These are phyloP conservation scores for Etheostoma nigrum DNA, from an alignment of 2,797 vertebrate genomes.

Conservation along the genomic window DNA sequence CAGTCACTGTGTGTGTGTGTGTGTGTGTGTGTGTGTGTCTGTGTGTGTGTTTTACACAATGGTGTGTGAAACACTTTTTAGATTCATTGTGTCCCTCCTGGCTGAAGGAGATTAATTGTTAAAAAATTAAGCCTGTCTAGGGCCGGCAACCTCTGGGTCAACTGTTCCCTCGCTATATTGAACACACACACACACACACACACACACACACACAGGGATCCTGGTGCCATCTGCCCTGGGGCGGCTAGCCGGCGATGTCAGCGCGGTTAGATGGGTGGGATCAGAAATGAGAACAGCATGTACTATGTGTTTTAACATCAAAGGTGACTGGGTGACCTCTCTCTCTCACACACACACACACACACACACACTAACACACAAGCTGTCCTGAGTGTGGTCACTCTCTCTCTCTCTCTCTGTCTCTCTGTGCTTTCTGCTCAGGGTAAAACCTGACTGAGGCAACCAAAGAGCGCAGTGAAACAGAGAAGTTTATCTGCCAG, in stretches of 20 bases:
- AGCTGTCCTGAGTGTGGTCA: conserved; percentile 63
- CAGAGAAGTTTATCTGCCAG: conserved; percentile 77
- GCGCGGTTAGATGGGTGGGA: conserved; percentile 68
- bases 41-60: conserved; percentile 5
- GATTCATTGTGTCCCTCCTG: conserved; percentile 59
- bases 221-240: conserved; percentile 77
- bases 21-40: conserved; percentile 34
- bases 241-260: conserved; percentile 64
- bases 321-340: conserved; percentile 70
- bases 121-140: conserved; percentile 84
- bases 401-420: conserved; percentile 33
- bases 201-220: conserved; percentile 27
- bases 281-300: conserved; percentile 79
- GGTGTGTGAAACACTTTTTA: conserved; percentile 61
- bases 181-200: conserved; percentile 45
- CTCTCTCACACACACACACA: conserved; percentile 25
- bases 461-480: conserved; percentile 80
- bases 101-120: conserved; percentile 85
- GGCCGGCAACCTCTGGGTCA: conserved; percentile 79
- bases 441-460: conserved; percentile 67
- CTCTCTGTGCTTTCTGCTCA: conserved; percentile 53
- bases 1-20: conserved; percentile 33
- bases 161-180: conserved; percentile 67
- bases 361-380: conserved; percentile 23
- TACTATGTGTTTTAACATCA: conserved; percentile 79